Evolutionary conservation across 2,888 invertebrate species (phyloP).

Genomic region (Euplexia lucipara): DNA sequence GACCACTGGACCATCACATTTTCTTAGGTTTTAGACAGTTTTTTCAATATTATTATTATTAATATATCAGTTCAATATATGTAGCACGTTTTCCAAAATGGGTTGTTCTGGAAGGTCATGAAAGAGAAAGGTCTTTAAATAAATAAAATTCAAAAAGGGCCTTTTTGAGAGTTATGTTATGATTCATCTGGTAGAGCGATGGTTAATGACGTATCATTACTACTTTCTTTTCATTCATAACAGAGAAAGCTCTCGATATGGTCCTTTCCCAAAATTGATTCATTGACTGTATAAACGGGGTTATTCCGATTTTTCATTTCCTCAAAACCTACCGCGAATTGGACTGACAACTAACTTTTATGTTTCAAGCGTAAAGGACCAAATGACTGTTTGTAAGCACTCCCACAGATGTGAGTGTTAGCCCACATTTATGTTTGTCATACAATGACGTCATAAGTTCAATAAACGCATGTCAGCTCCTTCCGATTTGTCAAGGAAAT

Average conservation of each 20-base stretch:
- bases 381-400: conserved; percentile 39
- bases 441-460: conserved; percentile 33
- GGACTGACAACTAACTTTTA: conserved; percentile 13
- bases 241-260: conserved; percentile 2
- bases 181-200: neutral
- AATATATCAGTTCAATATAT: too few species aligned
- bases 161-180: neutral
- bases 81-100: too few species aligned
- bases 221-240: conserved; percentile 2
- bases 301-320: conserved; percentile 39
- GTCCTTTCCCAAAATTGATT: conserved; percentile 24
- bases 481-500: conserved; percentile 1
- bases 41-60: too few species aligned
- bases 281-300: conserved; percentile 22
- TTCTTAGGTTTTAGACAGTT: too few species aligned
- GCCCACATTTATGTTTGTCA: conserved; percentile 15
- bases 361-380: conserved; percentile 38
- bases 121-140: too few species aligned
- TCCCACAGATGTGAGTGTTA: conserved; percentile 17
- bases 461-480: conserved; percentile 4
- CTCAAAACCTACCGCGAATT: conserved; percentile 7
- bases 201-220: neutral
- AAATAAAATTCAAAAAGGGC: too few species aligned
- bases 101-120: too few species aligned
- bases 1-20: too few species aligned